Evolutionary conservation across 30 jellyfish, hydroid and myxozoan genomes (phyloP).

Genomic region (Cassiopea xamachana): DNA sequence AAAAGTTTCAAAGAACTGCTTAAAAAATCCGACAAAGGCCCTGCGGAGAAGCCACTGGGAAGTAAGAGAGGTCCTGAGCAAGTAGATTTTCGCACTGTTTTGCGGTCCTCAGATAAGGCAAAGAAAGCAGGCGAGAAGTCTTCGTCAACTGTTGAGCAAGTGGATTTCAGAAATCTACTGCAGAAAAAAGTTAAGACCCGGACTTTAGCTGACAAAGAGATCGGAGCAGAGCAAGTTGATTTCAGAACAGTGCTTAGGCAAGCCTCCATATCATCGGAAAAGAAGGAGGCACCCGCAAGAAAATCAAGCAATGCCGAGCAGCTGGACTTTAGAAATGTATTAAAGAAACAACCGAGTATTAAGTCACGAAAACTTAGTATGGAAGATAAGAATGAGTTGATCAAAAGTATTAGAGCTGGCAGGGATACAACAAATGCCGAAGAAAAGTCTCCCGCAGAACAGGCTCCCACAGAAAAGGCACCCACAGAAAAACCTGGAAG

Average conservation of each 20-base stretch:
- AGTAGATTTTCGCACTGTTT: slow-evolving; percentile 89
- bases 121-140: slow-evolving; percentile 36
- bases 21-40: slow-evolving; percentile 61
- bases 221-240: slow-evolving; percentile 93
- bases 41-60: slow-evolving; percentile 9
- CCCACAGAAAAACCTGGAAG: slow-evolving; percentile 43
- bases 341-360: slow-evolving; percentile 75
- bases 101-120: slow-evolving; percentile 69
- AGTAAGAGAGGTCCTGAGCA: slow-evolving; percentile 87
- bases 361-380: slow-evolving; percentile 54
- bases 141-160: slow-evolving; percentile 83
- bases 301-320: slow-evolving; percentile 82
- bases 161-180: slow-evolving; percentile 86
- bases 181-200: slow-evolving; percentile 75
- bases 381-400: slow-evolving; percentile 50
- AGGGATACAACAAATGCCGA: slow-evolving; percentile 5
- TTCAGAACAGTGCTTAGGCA: slow-evolving; percentile 86
- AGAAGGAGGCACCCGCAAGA: slow-evolving; percentile 60
- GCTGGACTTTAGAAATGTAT: slow-evolving; percentile 87
- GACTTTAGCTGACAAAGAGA: slow-evolving; percentile 78
- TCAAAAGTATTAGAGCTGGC: slow-evolving; percentile 40
- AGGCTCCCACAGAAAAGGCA: background rate
- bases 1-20: slow-evolving; percentile 86
- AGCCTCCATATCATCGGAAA: slow-evolving; percentile 66
- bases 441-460: background rate